Evolutionary conservation across 2,797 vertebrate genomes (phyloP).

Genomic region (Darevskia nairensis): DNA sequence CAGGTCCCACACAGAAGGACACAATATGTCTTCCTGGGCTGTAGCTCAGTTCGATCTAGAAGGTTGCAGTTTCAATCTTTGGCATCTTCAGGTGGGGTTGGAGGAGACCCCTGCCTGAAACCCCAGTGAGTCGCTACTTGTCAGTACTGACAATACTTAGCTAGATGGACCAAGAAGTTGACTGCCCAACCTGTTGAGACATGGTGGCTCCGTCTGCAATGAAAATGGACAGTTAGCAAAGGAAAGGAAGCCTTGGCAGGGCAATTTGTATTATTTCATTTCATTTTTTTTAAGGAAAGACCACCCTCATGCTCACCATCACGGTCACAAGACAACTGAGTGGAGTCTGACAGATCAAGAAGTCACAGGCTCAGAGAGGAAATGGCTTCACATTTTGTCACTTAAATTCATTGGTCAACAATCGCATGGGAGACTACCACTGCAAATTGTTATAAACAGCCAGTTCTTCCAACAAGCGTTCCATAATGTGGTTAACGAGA

Average conservation of each 20-base stretch:
- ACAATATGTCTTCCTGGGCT: background rate
- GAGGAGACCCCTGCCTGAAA: background rate
- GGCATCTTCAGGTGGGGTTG: background rate
- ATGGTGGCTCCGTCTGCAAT: background rate
- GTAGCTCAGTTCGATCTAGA: background rate
- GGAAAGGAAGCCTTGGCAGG: background rate
- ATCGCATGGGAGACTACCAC: too few species aligned
- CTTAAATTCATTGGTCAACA: background rate
- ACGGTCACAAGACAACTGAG: too few species aligned
- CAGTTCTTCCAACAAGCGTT: background rate
- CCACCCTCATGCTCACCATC: too few species aligned
- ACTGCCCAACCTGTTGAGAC: background rate
- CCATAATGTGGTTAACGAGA: background rate
- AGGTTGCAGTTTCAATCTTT: background rate
- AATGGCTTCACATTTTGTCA: background rate
- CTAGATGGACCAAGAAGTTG: too few species aligned
- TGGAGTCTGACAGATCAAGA: too few species aligned
- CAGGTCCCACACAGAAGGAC: background rate
- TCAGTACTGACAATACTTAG: too few species aligned
- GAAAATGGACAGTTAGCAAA: background rate
- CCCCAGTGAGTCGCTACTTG: too few species aligned
- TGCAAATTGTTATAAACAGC: background rate
- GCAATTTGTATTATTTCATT: too few species aligned
- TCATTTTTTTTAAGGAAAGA: too few species aligned
- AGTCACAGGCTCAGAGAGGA: background rate